Evolutionary conservation across 2,888 invertebrate genomes (phyloP), one percentile per base, ranked within the genome.

Genomic region (Melanostoma scalare): DNA sequence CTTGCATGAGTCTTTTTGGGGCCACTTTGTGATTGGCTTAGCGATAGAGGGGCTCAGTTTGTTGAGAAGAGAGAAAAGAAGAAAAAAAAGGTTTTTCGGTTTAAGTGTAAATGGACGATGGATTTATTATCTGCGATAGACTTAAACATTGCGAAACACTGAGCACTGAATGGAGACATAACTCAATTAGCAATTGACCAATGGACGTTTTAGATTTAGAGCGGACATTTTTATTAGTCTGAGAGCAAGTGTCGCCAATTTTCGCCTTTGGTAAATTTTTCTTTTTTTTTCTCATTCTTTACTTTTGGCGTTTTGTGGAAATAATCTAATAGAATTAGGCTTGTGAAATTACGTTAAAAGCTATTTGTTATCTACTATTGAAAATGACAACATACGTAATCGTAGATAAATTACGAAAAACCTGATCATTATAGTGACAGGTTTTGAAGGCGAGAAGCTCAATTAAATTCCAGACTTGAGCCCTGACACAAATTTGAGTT

Each of bases 131-230:
- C 71, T 67, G 48, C 71, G 63, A 67, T 76, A 61, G 71, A 76
- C 76, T 71, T 20, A 61, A 56, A 52, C 46, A 60, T 81, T 81
- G 65, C 71, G 67, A 71, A 81, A 81, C 46, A 44, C 30, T 6
- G 10, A 42, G 63, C 55, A 9, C 38, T 56, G 61, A 76, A 60
- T 81, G 80, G 65, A 65, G 58, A 72, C 80, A 81, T 81, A 81
- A 81, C 40, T 81, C 76, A 81, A 76, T 76, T 81, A 75, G 80
- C 71, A 65, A 76, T 75, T 80, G 80, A 72, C 80, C 80, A 81
- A 81, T 81, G 71, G 76, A 76, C 71, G 76, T 67, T 71, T 81
- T 76, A 71, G 76, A 81, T 72, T 65, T 60, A 55, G 76, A 76
- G 71, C 65, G 46, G 80, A 76, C 67, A 71, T 52, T 65, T 75